Conservation (phyloP, 2,888 invertebrate species). For the Stenodera caucasica region DNA sequence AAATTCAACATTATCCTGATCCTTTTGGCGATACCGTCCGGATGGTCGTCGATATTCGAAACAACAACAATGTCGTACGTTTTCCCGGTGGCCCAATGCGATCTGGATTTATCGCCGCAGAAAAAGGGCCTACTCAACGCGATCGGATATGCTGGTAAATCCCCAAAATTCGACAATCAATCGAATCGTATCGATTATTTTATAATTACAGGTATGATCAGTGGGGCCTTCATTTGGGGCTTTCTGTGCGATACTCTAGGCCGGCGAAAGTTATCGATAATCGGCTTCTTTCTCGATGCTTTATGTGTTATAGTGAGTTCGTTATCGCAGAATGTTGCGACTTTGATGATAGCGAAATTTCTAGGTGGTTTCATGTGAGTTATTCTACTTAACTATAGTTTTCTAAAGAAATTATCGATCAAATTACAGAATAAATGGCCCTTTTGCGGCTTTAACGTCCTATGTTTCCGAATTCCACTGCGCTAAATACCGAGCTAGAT, state of each 20-base stretch:
- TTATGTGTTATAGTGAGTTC: slow-evolving; percentile 66
- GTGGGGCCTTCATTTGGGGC: slow-evolving; percentile 59
- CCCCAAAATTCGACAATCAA: too few species aligned
- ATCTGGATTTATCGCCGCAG: slow-evolving; percentile 66
- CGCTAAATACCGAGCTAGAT: slow-evolving; percentile 64
- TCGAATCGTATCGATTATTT: not conserved
- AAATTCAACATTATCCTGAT: slow-evolving; percentile 66
- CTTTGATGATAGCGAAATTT: slow-evolving; percentile 72
- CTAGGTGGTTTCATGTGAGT: slow-evolving; percentile 75
- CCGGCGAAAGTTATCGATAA: slow-evolving; percentile 66
- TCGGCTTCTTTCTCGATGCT: slow-evolving; percentile 67
- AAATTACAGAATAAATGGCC: slow-evolving; percentile 64
- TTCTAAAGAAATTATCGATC: not conserved
- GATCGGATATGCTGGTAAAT: slow-evolving; percentile 62
- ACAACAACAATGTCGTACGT: slow-evolving; percentile 74
- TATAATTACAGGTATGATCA: not conserved
- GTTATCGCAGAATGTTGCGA: slow-evolving; percentile 66
- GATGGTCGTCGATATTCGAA: slow-evolving; percentile 70
- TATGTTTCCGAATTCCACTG: slow-evolving; percentile 76
- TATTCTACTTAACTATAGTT: too few species aligned
- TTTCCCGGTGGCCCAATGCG: slow-evolving; percentile 75
- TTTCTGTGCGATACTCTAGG: slow-evolving; percentile 75
- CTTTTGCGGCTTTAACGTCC: slow-evolving; percentile 71
- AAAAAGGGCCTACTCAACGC: slow-evolving; percentile 74
- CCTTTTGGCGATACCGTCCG: slow-evolving; percentile 65